phyloP scores from a whole-genome alignment of 2,888 invertebrate genomes.

The Falcaria lacertinaria region DNA sequence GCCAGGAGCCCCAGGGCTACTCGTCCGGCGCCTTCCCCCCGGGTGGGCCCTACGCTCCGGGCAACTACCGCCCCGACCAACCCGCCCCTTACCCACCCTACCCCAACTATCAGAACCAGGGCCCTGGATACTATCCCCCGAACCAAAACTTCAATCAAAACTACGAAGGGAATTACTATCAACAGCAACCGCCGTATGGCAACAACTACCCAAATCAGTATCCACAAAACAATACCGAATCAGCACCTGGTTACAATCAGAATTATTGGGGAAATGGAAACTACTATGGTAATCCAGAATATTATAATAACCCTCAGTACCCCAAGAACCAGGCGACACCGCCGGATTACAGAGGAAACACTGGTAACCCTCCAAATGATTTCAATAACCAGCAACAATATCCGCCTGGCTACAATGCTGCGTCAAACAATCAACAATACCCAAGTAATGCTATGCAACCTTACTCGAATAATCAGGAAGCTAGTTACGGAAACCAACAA shows the following conservation, averaged over 20 bases:
- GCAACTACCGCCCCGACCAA: constrained; percentile 49
- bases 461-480: constrained; percentile 50
- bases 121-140: constrained; percentile 67
- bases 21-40: constrained; percentile 49
- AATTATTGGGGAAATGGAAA: constrained; percentile 67
- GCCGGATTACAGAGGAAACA: constrained; percentile 47
- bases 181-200: constrained; percentile 53
- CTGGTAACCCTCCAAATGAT: constrained; percentile 41
- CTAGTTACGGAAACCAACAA: constrained; percentile 46
- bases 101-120: constrained; percentile 58
- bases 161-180: constrained; percentile 63
- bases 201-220: constrained; percentile 70
- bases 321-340: constrained; percentile 50
- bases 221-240: constrained; percentile 50
- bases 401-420: constrained; percentile 51
- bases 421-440: constrained; percentile 46
- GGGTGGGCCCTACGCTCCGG: constrained; percentile 54
- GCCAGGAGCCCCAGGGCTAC: constrained; percentile 40
- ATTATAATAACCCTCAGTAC: constrained; percentile 66
- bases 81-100: constrained; percentile 61
- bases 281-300: constrained; percentile 60
- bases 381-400: constrained; percentile 52
- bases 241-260: constrained; percentile 54
- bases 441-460: constrained; percentile 50
- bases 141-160: constrained; percentile 70